Evolutionary conservation across 2,888 invertebrate genomes (phyloP), one percentile per base, ranked within the genome.

Genomic region (Melitaea athalia): DNA sequence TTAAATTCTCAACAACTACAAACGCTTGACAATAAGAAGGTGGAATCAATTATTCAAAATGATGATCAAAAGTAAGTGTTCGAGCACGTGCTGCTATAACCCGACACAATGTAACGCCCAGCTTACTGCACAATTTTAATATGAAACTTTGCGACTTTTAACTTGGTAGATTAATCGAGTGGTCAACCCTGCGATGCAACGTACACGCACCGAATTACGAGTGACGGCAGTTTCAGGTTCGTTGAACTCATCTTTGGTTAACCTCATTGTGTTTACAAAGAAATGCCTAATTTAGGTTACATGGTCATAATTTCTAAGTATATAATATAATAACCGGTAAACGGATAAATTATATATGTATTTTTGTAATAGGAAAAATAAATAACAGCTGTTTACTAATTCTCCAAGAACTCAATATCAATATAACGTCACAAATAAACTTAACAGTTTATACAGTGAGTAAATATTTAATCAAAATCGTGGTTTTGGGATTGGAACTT

Each of bases 231-330:
- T 38, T 38, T 80, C 77, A 81, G 81, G 89, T 85, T 88, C 87
- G 81, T 77, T 85, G 89, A 87, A 85, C 87, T 80, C 67, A 78
- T 71, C 76, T 77, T 76, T 75, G 71, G 76, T 72, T 72, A 78
- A 72, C 80, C 81, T 82, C 80, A 74, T 80, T 80, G 75, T 31
- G 59, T 72, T 68, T 75, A 78, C 76, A 64, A 71, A 72, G 74
- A 72, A 78, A 78, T 77, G 77, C 80, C 80, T 78, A 78, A 82
- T 78, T 76, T 73, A 72, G 73, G 63, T 53, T 59, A 69, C 70
- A 72, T 67, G 17, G 31, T 59, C 43, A 12, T 31, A 59, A 52
- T 11, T 8, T 15, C 15, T 42, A 38, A 14, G 6, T 15, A 15
- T 10, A 33, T 42, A 10, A 57, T 57, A n/a, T 57, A 57, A 57